These are phyloP conservation scores for Drosophila dives DNA, from an alignment of 2,888 invertebrate genomes.

Conservation along the genomic window DNA sequence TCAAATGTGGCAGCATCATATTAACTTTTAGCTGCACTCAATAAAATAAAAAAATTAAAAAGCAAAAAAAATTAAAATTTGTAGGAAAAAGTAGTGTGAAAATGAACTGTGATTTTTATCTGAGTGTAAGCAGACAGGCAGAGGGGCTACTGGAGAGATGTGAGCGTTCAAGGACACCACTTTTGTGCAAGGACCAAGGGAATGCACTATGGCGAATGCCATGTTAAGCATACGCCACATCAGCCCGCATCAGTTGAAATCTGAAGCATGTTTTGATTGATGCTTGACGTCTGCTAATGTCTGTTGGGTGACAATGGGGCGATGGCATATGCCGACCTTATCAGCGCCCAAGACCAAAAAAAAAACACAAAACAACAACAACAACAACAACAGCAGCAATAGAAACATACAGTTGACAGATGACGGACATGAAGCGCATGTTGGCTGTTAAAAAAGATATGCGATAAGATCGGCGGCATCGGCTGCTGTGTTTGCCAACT, in stretches of 20 bases:
- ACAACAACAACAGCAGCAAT: background rate
- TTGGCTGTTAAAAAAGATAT: constrained; percentile 54
- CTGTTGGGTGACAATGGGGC: constrained; percentile 52
- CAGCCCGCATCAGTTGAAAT: constrained; percentile 11
- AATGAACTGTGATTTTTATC: background rate
- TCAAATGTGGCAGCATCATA: background rate
- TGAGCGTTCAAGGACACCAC: background rate
- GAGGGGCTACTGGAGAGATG: background rate
- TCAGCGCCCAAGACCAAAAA: constrained; percentile 47
- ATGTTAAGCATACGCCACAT: constrained; percentile 48
- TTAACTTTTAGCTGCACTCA: constrained; percentile 30
- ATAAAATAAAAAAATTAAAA: background rate
- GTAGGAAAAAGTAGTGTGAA: too few species aligned
- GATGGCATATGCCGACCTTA: constrained; percentile 57
- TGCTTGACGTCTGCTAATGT: constrained; percentile 14
- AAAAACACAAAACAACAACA: constrained; percentile 5
- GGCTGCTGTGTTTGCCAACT: constrained; percentile 58
- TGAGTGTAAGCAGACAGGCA: background rate
- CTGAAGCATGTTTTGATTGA: constrained; percentile 14
- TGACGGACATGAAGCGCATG: constrained; percentile 49
- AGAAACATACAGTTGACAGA: constrained; percentile 13
- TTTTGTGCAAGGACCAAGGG: background rate
- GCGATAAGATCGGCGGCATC: constrained; percentile 64
- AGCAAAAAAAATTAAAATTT: background rate
- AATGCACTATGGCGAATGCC: constrained; percentile 14